Evolutionary conservation across 2,797 vertebrate species (phyloP).

Genomic region (Agapornis canus): DNA sequence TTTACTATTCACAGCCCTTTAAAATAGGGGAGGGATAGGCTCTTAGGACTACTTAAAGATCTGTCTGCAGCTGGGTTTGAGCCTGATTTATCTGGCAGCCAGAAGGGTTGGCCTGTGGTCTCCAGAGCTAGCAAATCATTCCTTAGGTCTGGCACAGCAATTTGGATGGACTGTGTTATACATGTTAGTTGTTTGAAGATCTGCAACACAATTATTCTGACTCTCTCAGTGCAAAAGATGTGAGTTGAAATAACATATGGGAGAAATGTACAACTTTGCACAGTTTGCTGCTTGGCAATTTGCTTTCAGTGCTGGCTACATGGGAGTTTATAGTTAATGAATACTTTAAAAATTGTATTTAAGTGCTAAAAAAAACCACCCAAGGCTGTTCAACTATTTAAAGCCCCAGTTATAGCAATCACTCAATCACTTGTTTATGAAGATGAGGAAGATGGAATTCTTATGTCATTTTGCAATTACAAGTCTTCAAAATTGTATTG

Average conservation of each 20-base stretch:
- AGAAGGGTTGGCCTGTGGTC: background rate
- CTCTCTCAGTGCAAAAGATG: background rate
- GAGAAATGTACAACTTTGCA: background rate
- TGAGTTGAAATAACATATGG: background rate
- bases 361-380: background rate
- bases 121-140: conserved; percentile 34
- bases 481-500: background rate
- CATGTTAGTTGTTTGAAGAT: background rate
- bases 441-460: background rate
- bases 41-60: conserved; percentile 37
- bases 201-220: background rate
- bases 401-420: background rate
- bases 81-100: conserved; percentile 50
- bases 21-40: conserved; percentile 20
- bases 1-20: conserved; percentile 37
- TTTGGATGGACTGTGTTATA: conserved; percentile 7
- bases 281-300: background rate
- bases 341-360: background rate
- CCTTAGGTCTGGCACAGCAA: conserved; percentile 1
- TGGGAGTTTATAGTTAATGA: background rate
- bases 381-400: fast-evolving
- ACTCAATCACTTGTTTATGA: background rate
- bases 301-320: background rate
- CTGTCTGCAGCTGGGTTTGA: conserved; percentile 44
- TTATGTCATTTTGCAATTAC: background rate